These are phyloP conservation scores for Triplophysa dalaica DNA, from an alignment of 2,113 vertebrate species.

Conservation along the genomic window DNA sequence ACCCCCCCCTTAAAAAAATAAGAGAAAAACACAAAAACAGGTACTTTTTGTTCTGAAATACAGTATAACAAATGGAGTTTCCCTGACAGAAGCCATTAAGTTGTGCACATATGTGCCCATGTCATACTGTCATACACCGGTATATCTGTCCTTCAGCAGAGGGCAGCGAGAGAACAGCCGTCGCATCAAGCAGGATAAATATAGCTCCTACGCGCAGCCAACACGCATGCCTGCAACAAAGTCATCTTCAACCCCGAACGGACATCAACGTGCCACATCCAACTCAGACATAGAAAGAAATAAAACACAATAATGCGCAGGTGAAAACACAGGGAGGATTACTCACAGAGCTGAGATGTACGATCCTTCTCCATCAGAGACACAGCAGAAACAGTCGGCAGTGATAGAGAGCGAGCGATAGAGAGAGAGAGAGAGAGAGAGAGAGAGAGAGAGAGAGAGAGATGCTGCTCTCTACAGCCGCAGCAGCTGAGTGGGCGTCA, in stretches of 20 bases:
- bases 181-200: slow-evolving; percentile 72
- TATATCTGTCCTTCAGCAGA: slow-evolving; percentile 68
- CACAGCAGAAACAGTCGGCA: slow-evolving; percentile 30
- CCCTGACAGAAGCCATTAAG: slow-evolving; percentile 16
- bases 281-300: slow-evolving; percentile 17
- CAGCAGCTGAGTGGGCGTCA: slow-evolving; percentile 63
- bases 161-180: slow-evolving; percentile 64
- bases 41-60: slow-evolving; percentile 27
- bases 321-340: slow-evolving; percentile 50
- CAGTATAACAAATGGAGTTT: slow-evolving; percentile 2
- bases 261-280: slow-evolving; percentile 47
- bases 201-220: slow-evolving; percentile 65
- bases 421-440: slow-evolving; percentile 32
- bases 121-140: neutral
- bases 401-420: slow-evolving; percentile 40
- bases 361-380: slow-evolving; percentile 57
- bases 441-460: slow-evolving; percentile 42
- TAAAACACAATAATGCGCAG: neutral
- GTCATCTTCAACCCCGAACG: slow-evolving; percentile 18
- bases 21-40: neutral
- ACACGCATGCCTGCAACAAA: slow-evolving; percentile 18
- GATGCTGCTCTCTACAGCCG: slow-evolving; percentile 59
- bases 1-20: too few relatives aligned
- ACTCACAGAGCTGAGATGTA: slow-evolving; percentile 70
- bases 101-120: neutral